Percentiles rank a stretch among this genome's conserved stretches.
Conservation (phyloP, 1,140 invertebrate genomes). For the Pinna nobilis region DNA sequence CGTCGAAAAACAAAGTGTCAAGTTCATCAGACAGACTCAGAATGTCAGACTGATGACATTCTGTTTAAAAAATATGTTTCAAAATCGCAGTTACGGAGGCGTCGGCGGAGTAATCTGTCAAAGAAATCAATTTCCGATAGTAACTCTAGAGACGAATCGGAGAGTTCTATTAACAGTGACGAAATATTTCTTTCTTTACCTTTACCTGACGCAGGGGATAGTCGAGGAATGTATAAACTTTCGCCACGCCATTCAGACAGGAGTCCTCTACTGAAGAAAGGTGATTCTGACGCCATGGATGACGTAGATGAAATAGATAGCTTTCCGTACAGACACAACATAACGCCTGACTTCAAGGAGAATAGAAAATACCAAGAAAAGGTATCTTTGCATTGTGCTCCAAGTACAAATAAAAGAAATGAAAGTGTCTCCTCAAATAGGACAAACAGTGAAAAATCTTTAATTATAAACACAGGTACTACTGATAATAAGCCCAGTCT, state of each 20-base stretch:
- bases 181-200: conserved; percentile 44
- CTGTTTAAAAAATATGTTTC: conserved; percentile 27
- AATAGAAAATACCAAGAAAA: too few species aligned
- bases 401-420: too few species aligned
- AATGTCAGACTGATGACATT: conserved; percentile 51
- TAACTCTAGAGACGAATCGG: conserved; percentile 21
- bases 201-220: conserved; percentile 20
- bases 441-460: too few species aligned
- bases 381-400: too few species aligned
- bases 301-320: too few species aligned
- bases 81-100: not conserved
- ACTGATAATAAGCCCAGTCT: too few species aligned
- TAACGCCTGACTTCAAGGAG: too few species aligned
- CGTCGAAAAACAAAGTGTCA: conserved; percentile 30
- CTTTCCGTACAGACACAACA: too few species aligned
- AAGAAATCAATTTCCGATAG: conserved; percentile 2
- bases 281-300: too few species aligned
- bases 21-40: conserved; percentile 31
- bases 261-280: conserved; percentile 24
- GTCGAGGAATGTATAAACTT: conserved; percentile 28
- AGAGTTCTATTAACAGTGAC: conserved; percentile 43
- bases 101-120: conserved; percentile 5
- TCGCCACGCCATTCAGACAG: conserved; percentile 29
- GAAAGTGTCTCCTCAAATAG: too few species aligned
- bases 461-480: too few species aligned